Conservation (phyloP, 2,888 invertebrate genomes). For the Andrena trimmerana region DNA sequence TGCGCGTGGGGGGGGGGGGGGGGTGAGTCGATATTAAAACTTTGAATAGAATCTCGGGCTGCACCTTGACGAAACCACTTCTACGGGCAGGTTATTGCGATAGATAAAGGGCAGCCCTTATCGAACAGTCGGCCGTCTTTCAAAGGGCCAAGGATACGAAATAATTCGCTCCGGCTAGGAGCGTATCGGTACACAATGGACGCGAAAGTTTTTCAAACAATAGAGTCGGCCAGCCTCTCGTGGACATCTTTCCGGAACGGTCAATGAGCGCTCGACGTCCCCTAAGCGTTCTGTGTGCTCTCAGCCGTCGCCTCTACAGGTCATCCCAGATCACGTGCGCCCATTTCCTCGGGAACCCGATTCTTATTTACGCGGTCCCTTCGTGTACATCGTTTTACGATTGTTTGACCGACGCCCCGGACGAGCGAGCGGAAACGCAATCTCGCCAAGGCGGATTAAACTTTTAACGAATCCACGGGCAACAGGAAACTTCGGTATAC, state of each 20-base stretch:
- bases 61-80: conserved; percentile 52
- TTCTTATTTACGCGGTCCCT: conserved; percentile 42
- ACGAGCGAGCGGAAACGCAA: conserved; percentile 8
- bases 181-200: conserved; percentile 52
- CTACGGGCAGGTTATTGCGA: conserved; percentile 27
- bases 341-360: conserved; percentile 9
- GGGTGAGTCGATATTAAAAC: conserved; percentile 43
- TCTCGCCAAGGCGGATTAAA: conserved; percentile 10
- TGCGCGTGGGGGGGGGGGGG: background rate
- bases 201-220: conserved; percentile 66
- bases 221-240: conserved; percentile 51
- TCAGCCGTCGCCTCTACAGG: conserved; percentile 43
- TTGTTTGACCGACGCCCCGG: conserved; percentile 26
- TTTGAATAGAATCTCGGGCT: conserved; percentile 43
- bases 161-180: conserved; percentile 53
- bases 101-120: conserved; percentile 31
- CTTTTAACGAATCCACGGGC: conserved; percentile 19
- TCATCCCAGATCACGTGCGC: conserved; percentile 49
- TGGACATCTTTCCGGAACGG: conserved; percentile 55
- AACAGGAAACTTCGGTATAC: background rate
- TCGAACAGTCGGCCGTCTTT: conserved; percentile 43
- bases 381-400: conserved; percentile 38
- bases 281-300: conserved; percentile 52
- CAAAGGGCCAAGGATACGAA: conserved; percentile 30
- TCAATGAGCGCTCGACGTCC: conserved; percentile 52